phyloP scores from a whole-genome alignment of 2,113 vertebrate genomes.

The Chloebia gouldiae region DNA sequence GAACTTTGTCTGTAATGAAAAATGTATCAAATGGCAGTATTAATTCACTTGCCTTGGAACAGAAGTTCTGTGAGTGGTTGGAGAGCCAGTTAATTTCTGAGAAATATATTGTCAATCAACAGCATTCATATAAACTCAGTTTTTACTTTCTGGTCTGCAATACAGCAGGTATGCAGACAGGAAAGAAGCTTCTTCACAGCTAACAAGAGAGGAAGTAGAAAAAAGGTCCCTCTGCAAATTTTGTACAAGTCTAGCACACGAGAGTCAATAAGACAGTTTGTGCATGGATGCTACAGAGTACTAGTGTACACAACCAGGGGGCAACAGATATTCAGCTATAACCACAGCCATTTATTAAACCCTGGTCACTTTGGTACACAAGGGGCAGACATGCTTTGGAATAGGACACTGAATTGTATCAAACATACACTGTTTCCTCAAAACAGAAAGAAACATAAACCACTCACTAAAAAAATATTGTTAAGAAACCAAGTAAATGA shows the following conservation, averaged over 20 bases:
- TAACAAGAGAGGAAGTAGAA: neutral
- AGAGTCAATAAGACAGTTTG: neutral
- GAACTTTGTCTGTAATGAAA: neutral
- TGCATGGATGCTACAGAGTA: neutral
- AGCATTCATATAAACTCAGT: neutral
- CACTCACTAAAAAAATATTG: neutral
- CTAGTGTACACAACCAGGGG: neutral
- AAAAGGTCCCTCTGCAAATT: neutral
- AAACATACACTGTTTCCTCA: neutral
- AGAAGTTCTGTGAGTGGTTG: neutral
- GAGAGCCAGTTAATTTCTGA: neutral
- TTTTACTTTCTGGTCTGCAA: neutral
- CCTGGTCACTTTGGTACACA: neutral
- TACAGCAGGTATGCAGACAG: neutral
- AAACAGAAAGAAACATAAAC: neutral
- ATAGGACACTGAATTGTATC: neutral
- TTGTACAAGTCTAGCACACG: neutral
- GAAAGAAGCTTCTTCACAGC: neutral
- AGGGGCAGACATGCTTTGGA: neutral
- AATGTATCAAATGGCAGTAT: neutral
- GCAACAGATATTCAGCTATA: neutral
- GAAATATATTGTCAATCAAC: neutral
- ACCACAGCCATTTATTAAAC: neutral
- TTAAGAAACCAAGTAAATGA: neutral
- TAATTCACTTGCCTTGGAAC: neutral